phyloP scores from a whole-genome alignment of 2,888 invertebrate species.

The Homarus gammarus region DNA sequence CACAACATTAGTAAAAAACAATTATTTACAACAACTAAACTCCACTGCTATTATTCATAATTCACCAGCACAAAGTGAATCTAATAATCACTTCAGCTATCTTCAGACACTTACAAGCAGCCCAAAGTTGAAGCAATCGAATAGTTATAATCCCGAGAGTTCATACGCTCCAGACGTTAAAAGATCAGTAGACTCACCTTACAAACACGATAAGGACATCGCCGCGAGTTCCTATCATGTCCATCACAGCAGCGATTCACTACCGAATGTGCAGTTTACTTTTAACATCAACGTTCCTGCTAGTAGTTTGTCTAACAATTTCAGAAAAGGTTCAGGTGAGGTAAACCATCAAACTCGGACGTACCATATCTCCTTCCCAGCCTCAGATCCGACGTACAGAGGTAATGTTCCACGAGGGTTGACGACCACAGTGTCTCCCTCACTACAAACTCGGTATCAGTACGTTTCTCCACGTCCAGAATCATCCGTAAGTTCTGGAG shows the following conservation, averaged over 20 bases:
- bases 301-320: not conserved
- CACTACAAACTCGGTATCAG: not conserved
- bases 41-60: not conserved
- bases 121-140: not conserved
- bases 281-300: conserved; percentile 33
- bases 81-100: not conserved
- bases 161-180: not conserved
- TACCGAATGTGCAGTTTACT: conserved; percentile 31
- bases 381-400: not conserved
- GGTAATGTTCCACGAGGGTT: not conserved
- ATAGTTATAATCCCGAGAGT: not conserved
- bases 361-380: not conserved
- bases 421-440: not conserved
- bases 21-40: not conserved
- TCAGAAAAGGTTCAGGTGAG: not conserved
- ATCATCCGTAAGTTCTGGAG: not conserved
- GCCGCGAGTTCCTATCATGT: not conserved
- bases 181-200: not conserved
- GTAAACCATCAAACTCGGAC: not conserved
- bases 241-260: not conserved
- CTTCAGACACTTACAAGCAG: not conserved
- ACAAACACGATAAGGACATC: not conserved
- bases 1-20: not conserved
- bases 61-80: not conserved
- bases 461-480: not conserved